A percentile compares a stretch with the other conserved stretches of the same genome.
phyloP scores from a whole-genome alignment of 2,797 vertebrate species.

The Neoniphon sammara region DNA sequence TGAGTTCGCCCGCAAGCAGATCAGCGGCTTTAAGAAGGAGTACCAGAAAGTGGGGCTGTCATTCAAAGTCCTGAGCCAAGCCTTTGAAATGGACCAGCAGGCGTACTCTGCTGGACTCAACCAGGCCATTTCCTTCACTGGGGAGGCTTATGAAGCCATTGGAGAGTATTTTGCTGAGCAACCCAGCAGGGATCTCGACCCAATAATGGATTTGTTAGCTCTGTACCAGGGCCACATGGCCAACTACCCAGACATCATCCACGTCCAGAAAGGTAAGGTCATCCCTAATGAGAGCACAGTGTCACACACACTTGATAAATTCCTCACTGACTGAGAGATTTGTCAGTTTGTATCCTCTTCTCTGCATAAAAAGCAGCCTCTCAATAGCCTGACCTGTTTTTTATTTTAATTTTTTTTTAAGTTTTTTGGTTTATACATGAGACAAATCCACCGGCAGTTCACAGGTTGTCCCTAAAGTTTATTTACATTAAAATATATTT shows the following conservation, averaged over 20 bases:
- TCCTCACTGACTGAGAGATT: background rate
- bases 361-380: background rate
- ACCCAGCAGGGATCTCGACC: conserved; percentile 93
- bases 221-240: conserved; percentile 98
- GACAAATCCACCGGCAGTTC: background rate
- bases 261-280: conserved; percentile 97
- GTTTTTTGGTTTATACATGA: background rate
- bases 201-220: conserved; percentile 94
- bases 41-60: conserved; percentile 97
- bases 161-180: conserved; percentile 97
- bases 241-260: conserved; percentile 99
- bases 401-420: background rate
- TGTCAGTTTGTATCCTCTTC: background rate
- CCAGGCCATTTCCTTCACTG: conserved; percentile 95
- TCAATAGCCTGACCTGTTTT: background rate
- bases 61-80: conserved; percentile 92
- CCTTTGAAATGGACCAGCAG: conserved; percentile 98
- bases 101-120: conserved; percentile 90
- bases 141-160: conserved; percentile 91
- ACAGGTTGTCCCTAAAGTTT: background rate
- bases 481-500: background rate
- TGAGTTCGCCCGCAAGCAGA: conserved; percentile 97
- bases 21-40: conserved; percentile 96
- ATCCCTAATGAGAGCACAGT: background rate
- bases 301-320: background rate